Base-by-base conservation (phyloP, 2,113 vertebrate species). In the Lepisosteus oculatus region DNA sequence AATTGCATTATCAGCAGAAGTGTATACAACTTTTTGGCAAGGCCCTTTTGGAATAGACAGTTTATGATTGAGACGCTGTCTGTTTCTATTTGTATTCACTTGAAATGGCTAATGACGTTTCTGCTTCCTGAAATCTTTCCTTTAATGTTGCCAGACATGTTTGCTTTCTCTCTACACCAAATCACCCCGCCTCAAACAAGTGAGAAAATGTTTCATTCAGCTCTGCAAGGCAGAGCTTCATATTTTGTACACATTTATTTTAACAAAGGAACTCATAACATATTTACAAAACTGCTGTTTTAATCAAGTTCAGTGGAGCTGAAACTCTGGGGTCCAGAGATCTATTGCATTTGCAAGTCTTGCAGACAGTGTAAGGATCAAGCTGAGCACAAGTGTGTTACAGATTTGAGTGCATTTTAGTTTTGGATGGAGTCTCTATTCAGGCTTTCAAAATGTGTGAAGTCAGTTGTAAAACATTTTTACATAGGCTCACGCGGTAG, bases 251-350 rank as follows among this genome's bases (percentile, higher is more conserved):
- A 17, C 14, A 55, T 68, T 55, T 68, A 55, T 68, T 68, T 55
- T 41, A 68, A 68, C 66, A 68, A 68, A 55, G 66, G 15, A 68
- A 68, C 66, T 68, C 66, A 41, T 4, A 43, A 55, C 47, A 68
- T 47, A 47, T n/a, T 68, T 54, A 11, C 54, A 45, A 41, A 55
- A 55, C 45, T 55, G 47, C 47, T 12, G 45, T 68, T 68, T 68
- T 55, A 68, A 68, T 68, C 66, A 68, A 9, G 15, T 68, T 68
- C 66, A 29, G 17, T 54, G 11, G 66, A 12, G 66, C 15, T 0
- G 64, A 42, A 44, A 17, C 13, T 43, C 43, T 47, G 12, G 12
- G 11, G n/a, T 15, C 5, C 12, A 54, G n/a, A 45, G 62, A 8
- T 63, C 8, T 15, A 8, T 1, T 63, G 14, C 3, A 8, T 43